These are phyloP conservation scores for Epinephelus coioides DNA, from an alignment of 2,797 vertebrate genomes.

Conservation along the genomic window DNA sequence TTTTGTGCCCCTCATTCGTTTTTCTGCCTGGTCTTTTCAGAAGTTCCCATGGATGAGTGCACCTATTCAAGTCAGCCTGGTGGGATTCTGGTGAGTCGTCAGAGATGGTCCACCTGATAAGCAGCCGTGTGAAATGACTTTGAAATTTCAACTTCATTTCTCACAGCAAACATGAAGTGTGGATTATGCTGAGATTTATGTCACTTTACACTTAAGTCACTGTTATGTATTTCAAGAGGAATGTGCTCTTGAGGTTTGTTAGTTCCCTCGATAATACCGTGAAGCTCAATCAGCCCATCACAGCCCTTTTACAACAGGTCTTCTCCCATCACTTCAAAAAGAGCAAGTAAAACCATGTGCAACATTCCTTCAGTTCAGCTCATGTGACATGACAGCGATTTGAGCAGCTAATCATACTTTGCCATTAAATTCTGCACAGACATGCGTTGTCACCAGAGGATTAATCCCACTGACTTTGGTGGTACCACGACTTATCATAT, in stretches of 20 bases:
- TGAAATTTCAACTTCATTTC: slow-evolving; percentile 14
- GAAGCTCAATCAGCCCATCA: background rate
- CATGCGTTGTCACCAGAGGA: too few species aligned
- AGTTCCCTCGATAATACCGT: background rate
- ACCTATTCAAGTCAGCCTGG: slow-evolving; percentile 97
- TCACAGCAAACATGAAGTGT: background rate
- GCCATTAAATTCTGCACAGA: too few species aligned
- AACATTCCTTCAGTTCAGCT: slow-evolving; percentile 18
- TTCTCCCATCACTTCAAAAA: background rate
- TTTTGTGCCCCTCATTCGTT: slow-evolving; percentile 72
- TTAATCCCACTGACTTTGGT: too few species aligned
- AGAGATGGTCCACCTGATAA: slow-evolving; percentile 66
- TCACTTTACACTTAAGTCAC: background rate
- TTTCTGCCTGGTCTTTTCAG: slow-evolving; percentile 85
- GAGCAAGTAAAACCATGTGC: background rate
- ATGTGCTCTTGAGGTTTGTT: background rate
- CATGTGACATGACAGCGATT: background rate
- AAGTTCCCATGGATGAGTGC: slow-evolving; percentile 98
- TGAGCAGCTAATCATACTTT: too few species aligned
- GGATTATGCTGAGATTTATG: background rate
- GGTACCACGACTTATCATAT: too few species aligned
- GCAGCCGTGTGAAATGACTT: slow-evolving; percentile 39
- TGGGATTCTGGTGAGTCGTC: slow-evolving; percentile 97
- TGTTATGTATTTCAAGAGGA: background rate
- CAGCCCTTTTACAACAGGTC: background rate